These are phyloP conservation scores for Oplegnathus fasciatus DNA, from an alignment of 2,113 vertebrate genomes.

Conservation along the genomic window DNA sequence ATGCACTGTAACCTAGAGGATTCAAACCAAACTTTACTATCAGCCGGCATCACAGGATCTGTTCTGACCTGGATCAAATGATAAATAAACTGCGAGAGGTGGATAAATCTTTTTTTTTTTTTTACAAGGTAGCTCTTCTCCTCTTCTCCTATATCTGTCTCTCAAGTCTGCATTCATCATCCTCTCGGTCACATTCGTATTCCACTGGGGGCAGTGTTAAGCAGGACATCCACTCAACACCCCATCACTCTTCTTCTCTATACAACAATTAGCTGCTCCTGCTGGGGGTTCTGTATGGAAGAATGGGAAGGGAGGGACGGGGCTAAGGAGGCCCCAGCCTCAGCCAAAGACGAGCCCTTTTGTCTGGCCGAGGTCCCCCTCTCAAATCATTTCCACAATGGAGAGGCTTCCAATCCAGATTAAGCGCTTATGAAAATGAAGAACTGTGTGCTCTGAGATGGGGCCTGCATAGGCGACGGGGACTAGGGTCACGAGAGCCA, in stretches of 20 bases:
- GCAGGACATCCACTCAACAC: conserved; percentile 38
- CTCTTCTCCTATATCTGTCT: not conserved
- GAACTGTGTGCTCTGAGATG: conserved; percentile 48
- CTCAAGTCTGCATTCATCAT: conserved; percentile 24
- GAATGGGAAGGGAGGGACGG: conserved; percentile 39
- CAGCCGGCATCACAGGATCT: conserved; percentile 49
- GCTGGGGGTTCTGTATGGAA: conserved; percentile 32
- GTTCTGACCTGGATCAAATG: conserved; percentile 53
- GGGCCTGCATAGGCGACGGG: conserved; percentile 27
- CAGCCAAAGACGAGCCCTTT: conserved; percentile 49
- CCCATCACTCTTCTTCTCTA: conserved; percentile 45
- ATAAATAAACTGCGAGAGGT: conserved; percentile 39
- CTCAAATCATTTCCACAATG: conserved; percentile 67
- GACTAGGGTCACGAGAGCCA: conserved; percentile 60
- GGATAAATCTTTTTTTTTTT: conserved; percentile 3
- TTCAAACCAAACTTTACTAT: conserved; percentile 59
- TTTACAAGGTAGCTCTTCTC: conserved; percentile 1
- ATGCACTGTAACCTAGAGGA: conserved; percentile 54
- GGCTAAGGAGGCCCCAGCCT: conserved; percentile 29
- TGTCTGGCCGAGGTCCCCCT: conserved; percentile 56
- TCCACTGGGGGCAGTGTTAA: conserved; percentile 59
- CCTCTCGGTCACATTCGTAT: conserved; percentile 19
- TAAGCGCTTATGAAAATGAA: conserved; percentile 71
- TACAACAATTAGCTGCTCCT: conserved; percentile 63
- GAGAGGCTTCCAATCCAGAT: conserved; percentile 73